Evolutionary conservation across 2,797 vertebrate species (phyloP), one percentile per base, ranked within the genome.

Genomic region (Momotus momota): DNA sequence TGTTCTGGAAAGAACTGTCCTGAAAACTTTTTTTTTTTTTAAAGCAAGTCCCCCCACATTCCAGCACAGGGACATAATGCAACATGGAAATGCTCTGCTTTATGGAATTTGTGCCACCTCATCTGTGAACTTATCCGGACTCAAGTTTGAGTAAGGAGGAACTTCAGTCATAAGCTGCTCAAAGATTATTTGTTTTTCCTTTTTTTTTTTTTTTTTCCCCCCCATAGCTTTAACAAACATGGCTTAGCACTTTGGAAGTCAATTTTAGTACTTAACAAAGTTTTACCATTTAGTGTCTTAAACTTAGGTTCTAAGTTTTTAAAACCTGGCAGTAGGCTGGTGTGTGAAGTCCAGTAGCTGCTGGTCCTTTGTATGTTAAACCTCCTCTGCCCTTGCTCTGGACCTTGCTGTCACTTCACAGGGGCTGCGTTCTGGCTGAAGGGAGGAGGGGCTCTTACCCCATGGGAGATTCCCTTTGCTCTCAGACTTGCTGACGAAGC

Each of bases 201-300:
- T 69, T 43, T 12, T 12, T 40, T 43, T 60, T 26, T 75, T 45
- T n/a, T 29, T 61, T 41, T 38, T 33, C 75, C 29, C 29, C 18
- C 25, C 13, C 93, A 91, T 88, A 94, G 95, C 96, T 96, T 97
- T 96, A 95, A 93, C 57, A 93, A 88, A 94, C 6, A 14, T 77
- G 91, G 94, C 66, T 88, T 96, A 96, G 92, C 95, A 97, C 95
- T 97, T 95, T 96, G 91, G 86, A 94, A 95, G 73, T 90, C 57
- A 73, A 85, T 60, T 90, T 43, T 94, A 96, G 91, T 96, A 97
- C 94, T 96, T 96, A 94, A 97, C 65, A 12, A 91, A 43, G 86
- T 79, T 91, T 96, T 95, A 92, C 93, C 90, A 58, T 80, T 94
- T 92, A 94, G 97, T 95, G 92, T 94, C 94, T 96, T 96, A 95